phyloP scores from a whole-genome alignment of 2,888 invertebrate species.

The Agonopterix arenella region DNA sequence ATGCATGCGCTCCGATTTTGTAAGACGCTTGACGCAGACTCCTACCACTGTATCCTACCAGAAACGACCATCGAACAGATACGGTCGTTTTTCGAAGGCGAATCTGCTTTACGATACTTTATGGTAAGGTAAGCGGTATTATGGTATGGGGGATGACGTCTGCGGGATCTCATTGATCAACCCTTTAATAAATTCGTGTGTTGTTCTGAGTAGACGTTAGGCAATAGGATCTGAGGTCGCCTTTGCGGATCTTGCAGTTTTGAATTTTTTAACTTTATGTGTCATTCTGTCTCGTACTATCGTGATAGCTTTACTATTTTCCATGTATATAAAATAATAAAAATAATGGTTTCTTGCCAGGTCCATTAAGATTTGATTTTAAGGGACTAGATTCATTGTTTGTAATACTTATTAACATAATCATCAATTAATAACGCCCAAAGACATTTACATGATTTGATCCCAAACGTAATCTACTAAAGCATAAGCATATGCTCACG shows the following conservation, averaged over 20 bases:
- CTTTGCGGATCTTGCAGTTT: constrained; percentile 40
- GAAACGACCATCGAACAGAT: constrained; percentile 13
- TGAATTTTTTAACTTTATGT: too few relatives aligned
- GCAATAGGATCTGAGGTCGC: constrained; percentile 64
- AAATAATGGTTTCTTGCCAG: too few relatives aligned
- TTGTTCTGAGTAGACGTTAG: constrained; percentile 56
- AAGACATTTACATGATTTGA: too few relatives aligned
- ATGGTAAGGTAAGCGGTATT: constrained; percentile 8
- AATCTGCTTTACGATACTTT: background rate
- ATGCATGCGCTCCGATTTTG: constrained; percentile 67
- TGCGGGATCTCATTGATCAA: constrained; percentile 56
- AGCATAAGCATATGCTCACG: too few relatives aligned
- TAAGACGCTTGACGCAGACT: constrained; percentile 60
- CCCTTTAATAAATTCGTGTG: constrained; percentile 58
- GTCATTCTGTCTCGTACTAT: too few relatives aligned
- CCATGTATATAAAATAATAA: too few relatives aligned
- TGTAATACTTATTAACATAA: too few relatives aligned
- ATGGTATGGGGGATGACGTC: constrained; percentile 61
- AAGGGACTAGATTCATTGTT: too few relatives aligned
- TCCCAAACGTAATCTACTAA: too few relatives aligned
- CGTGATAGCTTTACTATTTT: too few relatives aligned
- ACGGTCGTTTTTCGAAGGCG: constrained; percentile 14
- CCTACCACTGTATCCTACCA: constrained; percentile 44
- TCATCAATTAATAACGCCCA: too few relatives aligned
- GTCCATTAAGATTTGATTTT: too few relatives aligned